phyloP scores from a whole-genome alignment of 2,888 invertebrate genomes.

The Andrena bicolor region DNA sequence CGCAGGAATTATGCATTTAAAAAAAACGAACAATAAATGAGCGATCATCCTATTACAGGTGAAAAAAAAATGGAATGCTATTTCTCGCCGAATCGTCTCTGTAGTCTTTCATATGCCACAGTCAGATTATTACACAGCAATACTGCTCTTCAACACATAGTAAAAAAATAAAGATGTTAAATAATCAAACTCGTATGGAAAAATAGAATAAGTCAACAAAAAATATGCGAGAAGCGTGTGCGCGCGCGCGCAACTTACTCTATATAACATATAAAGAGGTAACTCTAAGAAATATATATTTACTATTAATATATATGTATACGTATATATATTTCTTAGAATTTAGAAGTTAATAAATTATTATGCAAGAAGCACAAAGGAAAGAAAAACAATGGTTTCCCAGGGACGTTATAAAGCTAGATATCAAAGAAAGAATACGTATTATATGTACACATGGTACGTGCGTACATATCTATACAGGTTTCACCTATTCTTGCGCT shows the following conservation, averaged over 20 bases:
- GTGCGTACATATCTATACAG: constrained; percentile 4
- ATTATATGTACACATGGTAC: constrained; percentile 11
- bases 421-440: constrained; percentile 2
- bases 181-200: constrained; percentile 2
- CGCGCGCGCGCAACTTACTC: constrained; percentile 1
- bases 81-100: constrained; percentile 25
- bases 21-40: constrained; percentile 22
- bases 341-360: constrained; percentile 29
- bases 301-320: neutral
- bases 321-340: constrained; percentile 27
- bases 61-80: constrained; percentile 53
- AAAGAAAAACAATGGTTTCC: neutral
- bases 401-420: constrained; percentile 6
- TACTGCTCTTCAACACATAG: neutral
- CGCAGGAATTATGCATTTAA: neutral
- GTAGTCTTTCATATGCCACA: constrained; percentile 47
- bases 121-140: constrained; percentile 26
- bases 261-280: constrained; percentile 3
- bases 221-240: constrained; percentile 29
- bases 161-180: constrained; percentile 24
- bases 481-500: neutral
- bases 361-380: neutral
- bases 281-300: constrained; percentile 22
- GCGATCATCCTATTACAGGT: constrained; percentile 2
- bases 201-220: constrained; percentile 26